Base-by-base conservation (phyloP, 2,888 invertebrate species). In the Cyclophora punctaria region DNA sequence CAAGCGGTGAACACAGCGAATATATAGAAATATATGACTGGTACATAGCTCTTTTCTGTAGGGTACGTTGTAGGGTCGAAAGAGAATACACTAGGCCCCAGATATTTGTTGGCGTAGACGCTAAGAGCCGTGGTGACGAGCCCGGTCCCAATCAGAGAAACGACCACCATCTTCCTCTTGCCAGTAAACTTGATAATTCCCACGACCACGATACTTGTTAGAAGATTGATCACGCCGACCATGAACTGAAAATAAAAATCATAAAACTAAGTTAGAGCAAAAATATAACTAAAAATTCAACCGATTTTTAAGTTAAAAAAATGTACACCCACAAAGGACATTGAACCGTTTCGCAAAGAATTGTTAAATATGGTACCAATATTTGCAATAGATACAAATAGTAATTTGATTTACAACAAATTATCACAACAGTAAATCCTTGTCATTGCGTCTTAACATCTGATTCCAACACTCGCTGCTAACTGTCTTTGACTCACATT, bases 121-220 rank as follows among this genome's bases (percentile, higher is more conserved):
- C 86, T 88, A 33, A 90, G 68, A 0, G 74, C 67, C 5, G 82
- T 60, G 45, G 80, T 80, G 37, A 74, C 72, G 2, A 82, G 35
- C 0, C 80, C 80, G 2, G 81, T 75, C 0, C 81, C 81, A 0
- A 77, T 56, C 67, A 89, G 69, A 0, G 83, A 76, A 0, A 78
- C 62, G 34, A 89, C 64, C 2, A 80, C 83, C 33, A 89, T 67
- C 50, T 79, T 83, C 4, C 89, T 68, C 60, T 89, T 89, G 5
- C 89, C 89, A 2, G 83, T 63, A 7, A 80, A 45, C 48, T 80
- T 81, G 45, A 89, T 79, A 4, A 79, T 58, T 34, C 73, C 69
- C 51, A 86, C 78, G 46, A 82, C 76, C 35, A 79, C 50, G 4
- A 86, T 63, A 47, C 78, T 79, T 0, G 82, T 82, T 2, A 78